These are phyloP conservation scores for Andricus grossulariae DNA, from an alignment of 1,140 invertebrate genomes.

Conservation along the genomic window DNA sequence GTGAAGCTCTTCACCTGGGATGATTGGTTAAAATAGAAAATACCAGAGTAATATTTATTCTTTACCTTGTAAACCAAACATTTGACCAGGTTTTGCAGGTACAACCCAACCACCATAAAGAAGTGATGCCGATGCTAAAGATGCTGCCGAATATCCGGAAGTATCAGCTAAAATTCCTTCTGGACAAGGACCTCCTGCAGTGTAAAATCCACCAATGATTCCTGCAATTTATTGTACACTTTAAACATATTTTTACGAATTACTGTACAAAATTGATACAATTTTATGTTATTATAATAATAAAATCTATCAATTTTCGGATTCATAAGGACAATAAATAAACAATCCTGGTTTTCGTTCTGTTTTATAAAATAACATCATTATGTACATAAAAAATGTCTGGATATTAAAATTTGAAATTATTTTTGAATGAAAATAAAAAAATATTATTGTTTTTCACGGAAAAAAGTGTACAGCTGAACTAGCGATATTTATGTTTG, in stretches of 20 bases:
- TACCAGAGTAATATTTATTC: neutral
- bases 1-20: too few relatives aligned
- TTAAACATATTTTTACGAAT: constrained; percentile 37
- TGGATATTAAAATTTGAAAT: too few relatives aligned
- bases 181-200: constrained; percentile 41
- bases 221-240: constrained; percentile 31
- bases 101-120: constrained; percentile 74
- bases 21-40: too few relatives aligned
- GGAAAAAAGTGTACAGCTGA: too few relatives aligned
- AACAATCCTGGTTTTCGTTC: too few relatives aligned
- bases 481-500: too few relatives aligned
- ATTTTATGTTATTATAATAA: constrained; percentile 40
- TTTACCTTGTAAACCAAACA: constrained; percentile 75
- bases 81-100: constrained; percentile 70
- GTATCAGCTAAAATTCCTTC: constrained; percentile 46
- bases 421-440: too few relatives aligned
- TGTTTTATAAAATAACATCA: too few relatives aligned
- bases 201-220: neutral
- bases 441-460: too few relatives aligned
- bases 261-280: constrained; percentile 41
- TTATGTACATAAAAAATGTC: too few relatives aligned
- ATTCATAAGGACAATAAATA: too few relatives aligned
- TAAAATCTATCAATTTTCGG: constrained; percentile 34
- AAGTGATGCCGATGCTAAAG: constrained; percentile 71
- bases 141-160: constrained; percentile 64